Base-by-base conservation (phyloP, 2,113 vertebrate species). In the Dicerorhinus sumatrensis region DNA sequence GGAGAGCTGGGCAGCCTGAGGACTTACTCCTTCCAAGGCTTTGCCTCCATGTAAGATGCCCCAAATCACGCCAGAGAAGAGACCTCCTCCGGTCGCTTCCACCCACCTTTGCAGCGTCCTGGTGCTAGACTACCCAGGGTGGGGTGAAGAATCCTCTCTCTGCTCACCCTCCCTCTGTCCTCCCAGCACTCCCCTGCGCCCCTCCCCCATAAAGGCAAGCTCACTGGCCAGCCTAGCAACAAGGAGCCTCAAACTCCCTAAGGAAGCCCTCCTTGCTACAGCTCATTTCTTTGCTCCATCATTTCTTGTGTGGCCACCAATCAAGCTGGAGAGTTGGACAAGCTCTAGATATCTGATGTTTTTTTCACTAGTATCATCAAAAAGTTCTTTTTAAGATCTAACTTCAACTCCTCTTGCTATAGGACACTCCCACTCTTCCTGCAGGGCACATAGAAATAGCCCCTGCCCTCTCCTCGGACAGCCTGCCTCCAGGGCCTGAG, bases 301-400 rank as follows among this genome's bases (percentile, higher is more conserved):
- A 48, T 65, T 82, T 67, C 31, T 60, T 2, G 3, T 65, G 46
- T 31, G 29, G 31, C 70, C 23, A 31, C 29, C 20, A 20, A 60
- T 67, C 14, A 42, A 25, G 48, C 20, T 39, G 39, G 36, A 54
- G 21, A 76, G 25, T 4, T 72, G 65, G 54, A 33, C 62, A 62
- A 33, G 48, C 18, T 56, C 81, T 65, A 39, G 54, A 42, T 10
- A 73, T 9, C 31, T 77, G 16, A 16, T 58, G 1, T 27, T 54
- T 89, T 72, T 58, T 88, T 46, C 86, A 85, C 81, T 27, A 16
- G 18, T 42, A 36, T 67, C 48, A 58, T 33, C 63, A 73, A 54
- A 25, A 96, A 65, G 63, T 73, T 73, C 79, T 95, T 72, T 95
- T n/a, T 56, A 76, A 92, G 25, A 18, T 5, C 36, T 48, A 4